Evolutionary conservation across 2,888 invertebrate genomes (phyloP), one percentile per base, ranked within the genome.

Genomic region (Erebia ligea): DNA sequence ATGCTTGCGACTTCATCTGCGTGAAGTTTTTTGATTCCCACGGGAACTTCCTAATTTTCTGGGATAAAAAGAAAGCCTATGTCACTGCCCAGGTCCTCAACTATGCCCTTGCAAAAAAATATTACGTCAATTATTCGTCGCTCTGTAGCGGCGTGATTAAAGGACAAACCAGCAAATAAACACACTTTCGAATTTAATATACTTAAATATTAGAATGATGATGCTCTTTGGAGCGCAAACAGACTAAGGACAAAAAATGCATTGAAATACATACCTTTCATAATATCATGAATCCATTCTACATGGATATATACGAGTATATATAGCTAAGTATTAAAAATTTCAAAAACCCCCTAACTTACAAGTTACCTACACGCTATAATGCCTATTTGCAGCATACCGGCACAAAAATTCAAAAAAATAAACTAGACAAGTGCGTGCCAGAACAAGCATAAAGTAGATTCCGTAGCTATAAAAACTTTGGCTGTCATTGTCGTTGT

Each of bases 341-440:
- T 66, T 73, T 70, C 34, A 34, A 34, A 34, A 34, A 34, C 62
- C 52, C n/a, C 66, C 19, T 56, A 67, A 45, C 57, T 45, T 45
- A 17, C 3, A 57, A 58, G 9, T 71, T 69, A n/a, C n/a, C n/a
- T n/a, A 70, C 68, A 72, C 70, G 69, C 71, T 59, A 67, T 52
- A 67, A 66, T 65, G 68, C 17, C 45, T 75, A 69, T 73, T 75
- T 67, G 75, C 70, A 67, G 57, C 69, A 74, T 71, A 71, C 72
- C 72, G 54, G 54, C 64, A 73, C 67, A 72, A 73, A 57, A 64
- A 62, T 71, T 61, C 58, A 52, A 50, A 45, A 66, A 68, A 65
- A 70, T 61, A 58, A 45, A 13, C 34, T 5, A 10, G 61, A 11
- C 45, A 61, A 5, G 19, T 19, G 2, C 19, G 45, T 10, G n/a